Percentiles rank a stretch among this genome's conserved stretches.
phyloP scores from a whole-genome alignment of 2,888 invertebrate genomes.

The Nudaria mundana region DNA sequence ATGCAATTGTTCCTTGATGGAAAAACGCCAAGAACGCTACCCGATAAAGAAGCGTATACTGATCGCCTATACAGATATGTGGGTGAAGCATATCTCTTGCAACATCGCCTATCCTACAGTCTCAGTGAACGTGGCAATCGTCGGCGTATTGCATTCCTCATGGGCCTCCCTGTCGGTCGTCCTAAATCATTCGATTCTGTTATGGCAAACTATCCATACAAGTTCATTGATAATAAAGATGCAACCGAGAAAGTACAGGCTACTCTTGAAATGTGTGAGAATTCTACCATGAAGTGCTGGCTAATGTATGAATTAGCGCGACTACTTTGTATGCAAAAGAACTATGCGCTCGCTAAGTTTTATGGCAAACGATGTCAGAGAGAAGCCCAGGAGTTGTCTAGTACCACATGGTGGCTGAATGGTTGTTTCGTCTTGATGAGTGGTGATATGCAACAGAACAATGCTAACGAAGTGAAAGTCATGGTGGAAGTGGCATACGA shows the following conservation, averaged over 20 bases:
- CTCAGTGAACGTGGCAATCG: slow-evolving; percentile 71
- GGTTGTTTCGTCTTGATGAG: slow-evolving; percentile 69
- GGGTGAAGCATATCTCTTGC: slow-evolving; percentile 66
- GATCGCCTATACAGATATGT: slow-evolving; percentile 68
- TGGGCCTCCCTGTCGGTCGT: slow-evolving; percentile 67
- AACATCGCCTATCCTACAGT: slow-evolving; percentile 66
- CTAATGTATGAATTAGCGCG: slow-evolving; percentile 68
- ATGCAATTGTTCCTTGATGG: slow-evolving; percentile 69
- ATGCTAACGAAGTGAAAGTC: slow-evolving; percentile 67
- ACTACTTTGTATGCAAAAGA: slow-evolving; percentile 65
- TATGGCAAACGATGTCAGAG: slow-evolving; percentile 71
- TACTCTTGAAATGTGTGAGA: slow-evolving; percentile 71
- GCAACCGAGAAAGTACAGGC: slow-evolving; percentile 58
- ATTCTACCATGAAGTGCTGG: slow-evolving; percentile 73
- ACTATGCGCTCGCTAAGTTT: slow-evolving; percentile 69
- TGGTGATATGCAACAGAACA: slow-evolving; percentile 74
- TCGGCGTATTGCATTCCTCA: slow-evolving; percentile 69
- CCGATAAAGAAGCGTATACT: slow-evolving; percentile 65
- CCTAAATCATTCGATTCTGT: slow-evolving; percentile 74
- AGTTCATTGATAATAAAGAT: slow-evolving; percentile 63
- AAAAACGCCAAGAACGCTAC: slow-evolving; percentile 64
- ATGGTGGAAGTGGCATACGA: slow-evolving; percentile 69
- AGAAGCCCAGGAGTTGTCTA: slow-evolving; percentile 62
- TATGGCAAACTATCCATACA: slow-evolving; percentile 69
- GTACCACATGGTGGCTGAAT: slow-evolving; percentile 69